These are phyloP conservation scores for Pterobdella sp. DNA, from an alignment of 2,888 invertebrate genomes.

Conservation along the genomic window DNA sequence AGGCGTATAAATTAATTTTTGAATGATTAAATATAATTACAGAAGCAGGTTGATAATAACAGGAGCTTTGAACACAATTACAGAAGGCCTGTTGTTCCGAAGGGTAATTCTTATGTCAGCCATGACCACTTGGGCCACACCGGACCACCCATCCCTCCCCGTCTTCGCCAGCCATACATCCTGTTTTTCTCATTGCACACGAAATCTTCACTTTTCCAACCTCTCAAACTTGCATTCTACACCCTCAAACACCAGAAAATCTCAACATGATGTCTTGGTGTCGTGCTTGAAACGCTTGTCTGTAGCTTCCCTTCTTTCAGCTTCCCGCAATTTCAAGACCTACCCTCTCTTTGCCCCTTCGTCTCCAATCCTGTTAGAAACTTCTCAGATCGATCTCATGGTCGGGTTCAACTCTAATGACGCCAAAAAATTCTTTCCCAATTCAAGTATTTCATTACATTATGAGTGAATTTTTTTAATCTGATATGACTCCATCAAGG, in stretches of 20 bases:
- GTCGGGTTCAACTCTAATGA: background rate
- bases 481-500: no score
- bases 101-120: constrained; percentile 7
- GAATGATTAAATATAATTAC: background rate
- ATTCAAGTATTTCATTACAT: background rate
- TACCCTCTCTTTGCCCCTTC: background rate
- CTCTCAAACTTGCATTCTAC: no score
- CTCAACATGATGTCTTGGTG: background rate
- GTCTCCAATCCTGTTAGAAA: no score
- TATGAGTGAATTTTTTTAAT: background rate
- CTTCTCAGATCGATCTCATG: no score
- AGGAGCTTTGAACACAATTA: background rate
- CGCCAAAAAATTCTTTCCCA: background rate
- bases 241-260: no score
- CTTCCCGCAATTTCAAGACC: no score
- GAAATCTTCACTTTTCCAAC: no score
- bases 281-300: background rate
- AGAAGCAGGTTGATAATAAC: background rate
- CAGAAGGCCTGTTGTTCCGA: constrained; percentile 13
- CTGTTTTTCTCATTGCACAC: background rate
- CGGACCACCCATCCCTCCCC: background rate
- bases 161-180: background rate
- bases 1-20: background rate
- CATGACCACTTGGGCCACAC: constrained; percentile 9
- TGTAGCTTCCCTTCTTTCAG: background rate